These are phyloP conservation scores for Bombus pyrosoma DNA, from an alignment of 1,140 invertebrate species.

Conservation along the genomic window DNA sequence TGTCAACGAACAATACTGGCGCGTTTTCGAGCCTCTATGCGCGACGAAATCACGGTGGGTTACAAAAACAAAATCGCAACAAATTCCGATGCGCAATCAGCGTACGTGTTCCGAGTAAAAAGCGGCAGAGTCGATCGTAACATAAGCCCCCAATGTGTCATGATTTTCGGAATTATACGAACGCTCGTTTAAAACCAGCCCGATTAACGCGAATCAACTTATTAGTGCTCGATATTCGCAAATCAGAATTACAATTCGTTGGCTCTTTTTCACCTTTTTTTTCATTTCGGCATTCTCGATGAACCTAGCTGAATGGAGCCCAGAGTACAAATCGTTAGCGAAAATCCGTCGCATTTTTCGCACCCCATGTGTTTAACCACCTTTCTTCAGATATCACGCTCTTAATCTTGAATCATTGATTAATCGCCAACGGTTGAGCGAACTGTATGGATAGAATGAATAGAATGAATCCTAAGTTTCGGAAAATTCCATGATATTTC, in stretches of 20 bases:
- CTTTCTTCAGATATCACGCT: background rate
- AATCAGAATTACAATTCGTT: constrained; percentile 36
- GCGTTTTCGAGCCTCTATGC: background rate
- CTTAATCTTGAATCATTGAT: background rate
- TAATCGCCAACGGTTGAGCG: background rate
- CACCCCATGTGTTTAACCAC: background rate
- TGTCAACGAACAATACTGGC: too few species aligned
- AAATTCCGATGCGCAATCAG: constrained; percentile 20
- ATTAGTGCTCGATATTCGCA: constrained; percentile 43
- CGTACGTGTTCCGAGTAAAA: constrained; percentile 6
- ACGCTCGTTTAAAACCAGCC: constrained; percentile 33
- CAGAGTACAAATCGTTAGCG: background rate
- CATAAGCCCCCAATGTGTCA: constrained; percentile 45
- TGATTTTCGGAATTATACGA: constrained; percentile 48
- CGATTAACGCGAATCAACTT: constrained; percentile 51
- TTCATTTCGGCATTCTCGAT: too few species aligned
- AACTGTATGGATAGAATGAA: background rate
- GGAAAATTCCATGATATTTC: too few species aligned
- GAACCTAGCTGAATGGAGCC: background rate
- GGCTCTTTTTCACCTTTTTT: background rate
- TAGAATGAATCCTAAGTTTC: background rate
- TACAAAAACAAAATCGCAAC: constrained; percentile 23
- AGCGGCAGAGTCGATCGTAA: constrained; percentile 24
- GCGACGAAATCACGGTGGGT: background rate
- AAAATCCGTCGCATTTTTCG: background rate